Conservation (phyloP, 2,888 invertebrate species). For the Harpagoxenus sublaevis region DNA sequence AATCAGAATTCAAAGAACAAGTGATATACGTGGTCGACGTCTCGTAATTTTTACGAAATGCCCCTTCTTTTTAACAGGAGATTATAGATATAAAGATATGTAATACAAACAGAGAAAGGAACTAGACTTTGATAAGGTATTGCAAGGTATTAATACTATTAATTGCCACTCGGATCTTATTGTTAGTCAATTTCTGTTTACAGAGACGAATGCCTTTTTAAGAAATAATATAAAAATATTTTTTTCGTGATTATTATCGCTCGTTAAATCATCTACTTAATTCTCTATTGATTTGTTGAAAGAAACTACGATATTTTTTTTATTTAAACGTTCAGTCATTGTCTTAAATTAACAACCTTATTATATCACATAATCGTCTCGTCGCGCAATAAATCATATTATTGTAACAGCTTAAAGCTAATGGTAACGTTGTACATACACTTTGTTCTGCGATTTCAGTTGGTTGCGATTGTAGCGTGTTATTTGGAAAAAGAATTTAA, state of each 20-base stretch:
- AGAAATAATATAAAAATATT: neutral
- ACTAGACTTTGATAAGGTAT: conserved; percentile 3
- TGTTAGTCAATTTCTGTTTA: neutral
- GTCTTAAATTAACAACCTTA: neutral
- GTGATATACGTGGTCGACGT: neutral
- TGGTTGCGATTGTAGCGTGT: neutral
- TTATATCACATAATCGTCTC: conserved; percentile 7
- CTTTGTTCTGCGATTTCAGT: neutral
- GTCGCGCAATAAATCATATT: neutral
- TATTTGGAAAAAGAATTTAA: neutral
- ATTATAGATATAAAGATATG: neutral
- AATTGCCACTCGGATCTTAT: neutral
- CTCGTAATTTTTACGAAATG: neutral
- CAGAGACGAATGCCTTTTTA: neutral
- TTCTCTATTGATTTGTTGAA: neutral
- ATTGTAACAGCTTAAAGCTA: conserved; percentile 14
- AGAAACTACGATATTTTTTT: neutral
- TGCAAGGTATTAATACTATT: neutral
- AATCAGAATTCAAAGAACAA: neutral
- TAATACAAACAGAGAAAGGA: neutral
- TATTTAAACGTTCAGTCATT: conserved; percentile 12
- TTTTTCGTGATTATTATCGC: neutral
- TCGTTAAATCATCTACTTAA: neutral
- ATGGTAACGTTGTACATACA: neutral
- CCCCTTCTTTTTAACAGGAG: neutral